A percentile compares a stretch with the other conserved stretches of the same genome.
Conservation (phyloP, 2,888 invertebrate species). For the Caenorhabditis panamensis region DNA sequence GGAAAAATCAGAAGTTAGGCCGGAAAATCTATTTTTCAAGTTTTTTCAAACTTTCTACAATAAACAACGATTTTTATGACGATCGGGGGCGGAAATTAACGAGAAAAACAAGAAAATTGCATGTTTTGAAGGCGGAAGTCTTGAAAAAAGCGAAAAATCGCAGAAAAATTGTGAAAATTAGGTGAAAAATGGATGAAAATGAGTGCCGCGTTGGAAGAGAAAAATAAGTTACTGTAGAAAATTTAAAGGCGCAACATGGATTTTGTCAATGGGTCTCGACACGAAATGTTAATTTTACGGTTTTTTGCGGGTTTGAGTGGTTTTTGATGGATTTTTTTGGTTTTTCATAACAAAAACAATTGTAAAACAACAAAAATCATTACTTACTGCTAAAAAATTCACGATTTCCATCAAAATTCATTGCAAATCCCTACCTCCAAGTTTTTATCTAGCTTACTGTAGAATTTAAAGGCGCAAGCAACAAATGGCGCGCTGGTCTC, state of each 20-base stretch:
- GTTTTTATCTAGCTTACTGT: background rate
- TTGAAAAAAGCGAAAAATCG: background rate
- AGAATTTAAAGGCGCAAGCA: conserved; percentile 13
- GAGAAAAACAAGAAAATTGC: conserved; percentile 2
- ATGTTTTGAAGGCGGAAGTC: background rate
- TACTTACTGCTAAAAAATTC: background rate
- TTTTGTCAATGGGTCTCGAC: background rate
- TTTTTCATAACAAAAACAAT: background rate
- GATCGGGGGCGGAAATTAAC: background rate
- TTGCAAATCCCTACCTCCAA: background rate
- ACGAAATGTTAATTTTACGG: background rate
- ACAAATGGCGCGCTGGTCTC: background rate
- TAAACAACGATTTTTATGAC: too few relatives aligned
- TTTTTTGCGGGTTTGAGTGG: too few relatives aligned
- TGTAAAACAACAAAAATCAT: too few relatives aligned
- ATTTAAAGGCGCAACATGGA: conserved; percentile 37
- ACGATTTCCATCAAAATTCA: background rate
- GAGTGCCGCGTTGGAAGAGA: conserved; percentile 24
- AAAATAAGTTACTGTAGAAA: too few relatives aligned
- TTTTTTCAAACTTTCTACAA: too few relatives aligned
- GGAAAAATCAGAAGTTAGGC: conserved; percentile 6
- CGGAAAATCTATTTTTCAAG: too few relatives aligned
- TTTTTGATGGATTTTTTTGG: background rate
- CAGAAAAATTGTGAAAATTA: background rate
- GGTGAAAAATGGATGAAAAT: background rate